Evolutionary conservation across 2,113 vertebrate species (phyloP), one percentile per base, ranked within the genome.

Genomic region (Halcyon senegalensis): DNA sequence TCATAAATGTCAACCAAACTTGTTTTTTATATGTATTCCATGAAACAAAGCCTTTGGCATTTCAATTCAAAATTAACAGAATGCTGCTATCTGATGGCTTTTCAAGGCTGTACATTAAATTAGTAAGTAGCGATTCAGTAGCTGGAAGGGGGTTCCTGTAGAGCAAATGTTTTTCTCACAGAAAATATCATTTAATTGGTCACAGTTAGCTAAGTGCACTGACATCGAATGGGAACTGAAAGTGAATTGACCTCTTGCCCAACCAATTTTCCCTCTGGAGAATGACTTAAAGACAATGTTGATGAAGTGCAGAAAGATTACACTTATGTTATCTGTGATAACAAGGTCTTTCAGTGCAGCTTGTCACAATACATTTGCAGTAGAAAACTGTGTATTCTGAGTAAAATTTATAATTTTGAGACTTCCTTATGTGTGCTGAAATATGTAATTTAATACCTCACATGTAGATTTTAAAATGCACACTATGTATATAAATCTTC

Each of bases 261-360:
- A 92, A 75, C 25, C 33, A 79, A 83, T 94, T 96, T 91, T 97
- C 50, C 35, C 70, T 90, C 75, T 73, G 41, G 58, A 96, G 62
- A 85, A 66, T 48, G 44, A 69, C 62, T 93, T 87, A 75, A 92
- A 94, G 69, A 94, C 84, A 87, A 69, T 73, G 53, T 73, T 91
- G 87, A 73, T 69, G 66, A 95, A 21, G 58, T 89, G 27, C 66
- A 91, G 89, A 92, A 95, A 89, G 78, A 91, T 87, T 68, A 62
- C 11, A 44, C 30, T 93, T 85, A 28, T 4, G 24, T 53, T 87
- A 50, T 66, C 28, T 1, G 2, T 87, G 93, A 69, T 48, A 95
- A 44, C 0, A 0, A 87, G 12, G 20, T 82, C 77, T 94, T 94
- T 75, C 53, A 72, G 44, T 62, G 62, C 21, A 82, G 41, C 44